These are phyloP conservation scores for Botrylloides violaceus DNA, from an alignment of 23 tunicate species.

Conservation along the genomic window DNA sequence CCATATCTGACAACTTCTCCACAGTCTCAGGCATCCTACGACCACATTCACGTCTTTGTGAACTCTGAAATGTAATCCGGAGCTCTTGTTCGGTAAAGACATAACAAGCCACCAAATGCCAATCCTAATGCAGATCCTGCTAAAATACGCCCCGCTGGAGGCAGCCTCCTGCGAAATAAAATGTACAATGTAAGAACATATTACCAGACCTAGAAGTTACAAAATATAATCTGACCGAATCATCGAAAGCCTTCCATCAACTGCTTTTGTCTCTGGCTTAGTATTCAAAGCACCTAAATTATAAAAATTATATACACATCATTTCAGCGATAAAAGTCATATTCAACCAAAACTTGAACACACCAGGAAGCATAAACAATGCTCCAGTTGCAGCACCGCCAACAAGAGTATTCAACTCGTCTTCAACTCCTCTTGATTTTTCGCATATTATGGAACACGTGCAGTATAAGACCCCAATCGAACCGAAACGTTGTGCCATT, in stretches of 20 bases:
- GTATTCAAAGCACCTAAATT: conserved; percentile 46
- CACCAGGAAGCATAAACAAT: conserved; percentile 13
- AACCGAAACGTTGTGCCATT: conserved; percentile 78
- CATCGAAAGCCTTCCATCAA: conserved; percentile 34
- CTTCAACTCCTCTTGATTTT: conserved; percentile 69
- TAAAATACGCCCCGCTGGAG: conserved; percentile 70
- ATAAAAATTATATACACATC: too few relatives aligned
- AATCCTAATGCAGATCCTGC: conserved; percentile 40
- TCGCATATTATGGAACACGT: conserved; percentile 76
- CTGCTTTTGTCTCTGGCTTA: conserved; percentile 45
- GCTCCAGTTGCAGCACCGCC: conserved; percentile 80
- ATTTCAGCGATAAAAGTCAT: too few relatives aligned
- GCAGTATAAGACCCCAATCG: conserved; percentile 68
- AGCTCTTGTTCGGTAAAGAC: conserved; percentile 56
- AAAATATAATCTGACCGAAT: conserved; percentile 37
- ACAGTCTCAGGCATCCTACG: too few relatives aligned
- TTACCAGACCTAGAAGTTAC: background rate
- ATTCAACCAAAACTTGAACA: too few relatives aligned
- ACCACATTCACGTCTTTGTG: conserved; percentile 30
- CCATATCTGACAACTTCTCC: too few relatives aligned
- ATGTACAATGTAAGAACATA: background rate
- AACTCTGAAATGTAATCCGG: conserved; percentile 63
- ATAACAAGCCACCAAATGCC: conserved; percentile 43
- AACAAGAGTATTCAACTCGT: conserved; percentile 70
- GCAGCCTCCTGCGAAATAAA: conserved; percentile 38